Evolutionary conservation across 2,888 invertebrate genomes (phyloP).

Genomic region (Mesorhabditis sp.): DNA sequence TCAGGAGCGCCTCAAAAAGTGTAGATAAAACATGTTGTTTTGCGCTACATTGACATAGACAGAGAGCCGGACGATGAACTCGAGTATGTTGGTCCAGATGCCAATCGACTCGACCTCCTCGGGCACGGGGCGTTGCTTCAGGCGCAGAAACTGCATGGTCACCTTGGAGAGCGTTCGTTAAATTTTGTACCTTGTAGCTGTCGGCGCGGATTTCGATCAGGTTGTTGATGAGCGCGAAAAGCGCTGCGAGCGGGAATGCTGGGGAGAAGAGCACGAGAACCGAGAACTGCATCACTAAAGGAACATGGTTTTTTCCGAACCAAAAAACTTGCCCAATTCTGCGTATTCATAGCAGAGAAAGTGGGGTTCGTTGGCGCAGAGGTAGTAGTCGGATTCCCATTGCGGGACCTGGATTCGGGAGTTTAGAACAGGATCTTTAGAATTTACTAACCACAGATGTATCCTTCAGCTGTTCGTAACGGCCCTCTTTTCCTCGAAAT

Average conservation of each 20-base stretch:
- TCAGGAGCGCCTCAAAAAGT: not conserved
- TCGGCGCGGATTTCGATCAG: constrained; percentile 4
- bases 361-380: not conserved
- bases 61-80: not conserved
- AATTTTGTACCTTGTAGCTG: not conserved
- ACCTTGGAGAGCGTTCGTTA: not conserved
- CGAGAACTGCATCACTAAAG: constrained; percentile 1
- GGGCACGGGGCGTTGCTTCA: not conserved
- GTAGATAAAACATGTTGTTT: not conserved
- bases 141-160: not conserved
- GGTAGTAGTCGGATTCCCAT: not conserved
- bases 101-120: not conserved
- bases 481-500: not conserved
- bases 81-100: not conserved
- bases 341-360: not conserved
- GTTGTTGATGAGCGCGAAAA: not conserved
- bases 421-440: not conserved
- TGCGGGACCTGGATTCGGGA: not conserved
- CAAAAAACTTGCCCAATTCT: not conserved
- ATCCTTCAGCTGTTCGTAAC: not conserved
- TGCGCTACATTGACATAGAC: not conserved
- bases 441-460: no score
- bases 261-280: constrained; percentile 2
- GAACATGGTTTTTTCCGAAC: not conserved
- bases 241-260: not conserved